Evolutionary conservation across 64 coral and sea anemone genomes (phyloP).

Genomic region (Montipora foliosa): DNA sequence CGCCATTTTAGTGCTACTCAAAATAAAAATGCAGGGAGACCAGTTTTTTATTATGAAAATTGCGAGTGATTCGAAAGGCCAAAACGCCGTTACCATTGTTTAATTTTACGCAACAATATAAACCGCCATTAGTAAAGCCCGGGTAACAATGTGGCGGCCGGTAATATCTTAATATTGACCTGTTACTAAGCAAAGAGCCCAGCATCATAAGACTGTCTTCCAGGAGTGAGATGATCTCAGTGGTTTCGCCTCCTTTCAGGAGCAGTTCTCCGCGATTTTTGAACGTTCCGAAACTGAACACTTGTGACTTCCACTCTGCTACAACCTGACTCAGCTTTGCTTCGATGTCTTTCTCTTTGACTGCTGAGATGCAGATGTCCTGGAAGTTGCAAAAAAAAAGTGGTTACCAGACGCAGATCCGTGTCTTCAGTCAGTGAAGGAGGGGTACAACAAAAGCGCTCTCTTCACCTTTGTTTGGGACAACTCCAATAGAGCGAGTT

Average conservation of each 20-base stretch:
- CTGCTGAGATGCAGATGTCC: slow-evolving; percentile 96
- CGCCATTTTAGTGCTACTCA: too few relatives aligned
- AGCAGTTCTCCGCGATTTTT: slow-evolving; percentile 92
- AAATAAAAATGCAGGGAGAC: too few relatives aligned
- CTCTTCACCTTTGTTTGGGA: too few relatives aligned
- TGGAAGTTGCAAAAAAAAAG: not conserved
- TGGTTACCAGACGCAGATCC: not conserved
- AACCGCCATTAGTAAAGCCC: too few relatives aligned
- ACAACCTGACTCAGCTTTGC: slow-evolving; percentile 89
- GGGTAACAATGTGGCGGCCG: too few relatives aligned
- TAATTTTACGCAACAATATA: too few relatives aligned
- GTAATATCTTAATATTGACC: slow-evolving; percentile 7
- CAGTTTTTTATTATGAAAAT: too few relatives aligned
- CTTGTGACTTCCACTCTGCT: slow-evolving; percentile 93
- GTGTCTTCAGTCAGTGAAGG: too few relatives aligned
- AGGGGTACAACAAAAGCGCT: too few relatives aligned
- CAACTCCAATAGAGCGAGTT: too few relatives aligned
- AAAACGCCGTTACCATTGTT: too few relatives aligned
- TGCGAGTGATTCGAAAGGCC: too few relatives aligned
- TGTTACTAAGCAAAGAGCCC: slow-evolving; percentile 90
- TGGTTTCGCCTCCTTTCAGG: slow-evolving; percentile 86
- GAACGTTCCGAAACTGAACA: slow-evolving; percentile 73
- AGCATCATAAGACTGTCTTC: slow-evolving; percentile 94
- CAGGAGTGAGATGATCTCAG: slow-evolving; percentile 88
- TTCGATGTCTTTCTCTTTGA: slow-evolving; percentile 96